A percentile compares a stretch with the other conserved stretches of the same genome.
phyloP scores from a whole-genome alignment of 2,113 vertebrate genomes.

The Isurus oxyrinchus region DNA sequence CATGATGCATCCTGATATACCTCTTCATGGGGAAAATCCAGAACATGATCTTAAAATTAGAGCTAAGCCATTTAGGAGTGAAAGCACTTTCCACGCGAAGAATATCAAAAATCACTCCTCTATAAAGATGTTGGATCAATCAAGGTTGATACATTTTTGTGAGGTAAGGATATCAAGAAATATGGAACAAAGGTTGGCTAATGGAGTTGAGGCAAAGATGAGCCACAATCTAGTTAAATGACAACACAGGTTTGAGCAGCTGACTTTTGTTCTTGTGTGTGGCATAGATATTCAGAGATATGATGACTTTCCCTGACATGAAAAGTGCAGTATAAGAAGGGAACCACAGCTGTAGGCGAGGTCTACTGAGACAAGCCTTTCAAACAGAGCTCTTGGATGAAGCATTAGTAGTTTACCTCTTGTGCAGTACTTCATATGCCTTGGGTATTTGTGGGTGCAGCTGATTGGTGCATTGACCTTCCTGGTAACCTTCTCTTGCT shows the following conservation, averaged over 20 bases:
- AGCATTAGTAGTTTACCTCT: not conserved
- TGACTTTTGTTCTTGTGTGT: not conserved
- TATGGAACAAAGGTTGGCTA: not conserved
- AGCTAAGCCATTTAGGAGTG: not conserved
- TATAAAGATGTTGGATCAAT: not conserved
- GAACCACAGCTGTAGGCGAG: not conserved
- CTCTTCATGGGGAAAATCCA: too few relatives aligned
- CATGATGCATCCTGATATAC: too few relatives aligned
- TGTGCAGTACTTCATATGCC: not conserved
- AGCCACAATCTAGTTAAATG: not conserved
- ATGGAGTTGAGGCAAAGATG: not conserved
- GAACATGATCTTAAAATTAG: not conserved
- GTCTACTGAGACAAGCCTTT: not conserved
- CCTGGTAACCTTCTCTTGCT: not conserved
- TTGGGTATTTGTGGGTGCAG: not conserved
- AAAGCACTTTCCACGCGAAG: not conserved
- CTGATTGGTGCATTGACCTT: not conserved
- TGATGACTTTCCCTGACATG: not conserved
- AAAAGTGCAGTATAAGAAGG: not conserved
- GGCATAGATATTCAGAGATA: not conserved
- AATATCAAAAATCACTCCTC: not conserved
- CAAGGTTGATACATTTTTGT: not conserved
- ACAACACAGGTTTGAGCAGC: not conserved
- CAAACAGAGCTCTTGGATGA: not conserved
- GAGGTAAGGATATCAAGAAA: not conserved